Conservation (phyloP, 2,888 invertebrate species). For the Linnaemya vulpina region DNA sequence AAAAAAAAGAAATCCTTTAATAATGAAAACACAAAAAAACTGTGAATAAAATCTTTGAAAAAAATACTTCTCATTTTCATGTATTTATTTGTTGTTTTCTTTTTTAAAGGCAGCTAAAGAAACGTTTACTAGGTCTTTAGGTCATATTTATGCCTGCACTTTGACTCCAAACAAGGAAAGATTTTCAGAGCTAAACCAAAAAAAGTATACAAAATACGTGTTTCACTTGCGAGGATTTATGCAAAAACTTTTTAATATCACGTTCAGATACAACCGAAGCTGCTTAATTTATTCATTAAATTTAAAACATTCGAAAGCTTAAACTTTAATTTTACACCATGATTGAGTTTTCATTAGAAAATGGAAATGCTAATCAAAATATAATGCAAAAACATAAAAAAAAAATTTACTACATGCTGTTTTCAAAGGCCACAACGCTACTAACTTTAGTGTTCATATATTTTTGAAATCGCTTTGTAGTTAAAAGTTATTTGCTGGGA, state of each 20-base stretch:
- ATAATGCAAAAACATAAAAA: no score
- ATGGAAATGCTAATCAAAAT: no score
- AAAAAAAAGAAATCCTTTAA: slow-evolving; percentile 48
- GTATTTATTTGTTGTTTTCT: neutral
- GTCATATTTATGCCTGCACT: slow-evolving; percentile 59
- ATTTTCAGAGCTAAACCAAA: slow-evolving; percentile 14
- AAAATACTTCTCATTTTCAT: slow-evolving; percentile 48
- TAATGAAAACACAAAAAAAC: slow-evolving; percentile 38
- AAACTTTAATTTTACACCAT: no score
- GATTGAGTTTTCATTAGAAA: no score
- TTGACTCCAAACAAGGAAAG: neutral
- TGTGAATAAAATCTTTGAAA: slow-evolving; percentile 56
- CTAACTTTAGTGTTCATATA: no score
- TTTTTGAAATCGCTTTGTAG: no score
- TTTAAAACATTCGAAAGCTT: no score
- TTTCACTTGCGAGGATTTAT: slow-evolving; percentile 9
- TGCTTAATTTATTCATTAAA: neutral
- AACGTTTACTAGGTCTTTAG: slow-evolving; percentile 67
- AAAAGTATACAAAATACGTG: slow-evolving; percentile 33
- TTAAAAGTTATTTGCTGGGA: no score
- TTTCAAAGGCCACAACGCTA: no score
- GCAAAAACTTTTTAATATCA: neutral
- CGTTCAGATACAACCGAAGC: neutral
- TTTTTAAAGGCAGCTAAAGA: slow-evolving; percentile 10
- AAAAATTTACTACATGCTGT: no score